Base-by-base conservation (phyloP, 2,113 vertebrate genomes). In the Melanotaenia duboulayi region DNA sequence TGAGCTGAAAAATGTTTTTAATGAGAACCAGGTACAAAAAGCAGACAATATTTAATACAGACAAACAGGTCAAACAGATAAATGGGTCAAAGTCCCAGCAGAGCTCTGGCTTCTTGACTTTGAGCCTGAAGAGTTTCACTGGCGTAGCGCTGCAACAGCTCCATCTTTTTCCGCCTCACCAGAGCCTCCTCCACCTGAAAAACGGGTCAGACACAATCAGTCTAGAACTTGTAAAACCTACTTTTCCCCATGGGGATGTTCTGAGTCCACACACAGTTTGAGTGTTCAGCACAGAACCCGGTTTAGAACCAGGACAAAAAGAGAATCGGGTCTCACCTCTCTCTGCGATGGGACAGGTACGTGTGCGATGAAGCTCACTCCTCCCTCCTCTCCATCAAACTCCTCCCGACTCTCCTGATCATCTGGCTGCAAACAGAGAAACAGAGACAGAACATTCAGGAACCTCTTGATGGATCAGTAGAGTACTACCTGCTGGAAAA, bases 91-190 rank as follows among this genome's bases (percentile, higher is more conserved):
- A 98, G 69, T 0, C 98, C 98, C 56, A 99, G 23, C 8, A 99
- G 93, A 2, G 95, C 90, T 78, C 92, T 95, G 60, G 98, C 97
- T 20, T 99, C 96, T 63, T 97, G 95, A 0, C 96, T 99, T 85
- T 99, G 98, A 2, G 97, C 96, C 94, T 97, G 94, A n/a, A 99
- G 90, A 10, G 95, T 95, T 88, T 99, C 97, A 16, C 97, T 99
- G 70, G 97, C 96, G 0, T 99, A 99, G n/a, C 97, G 98, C 88
- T 97, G 96, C 23, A 99, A 89, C 42, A 99, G 85, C 78, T 99
- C 98, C 97, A 98, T 98, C 93, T 99, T 99, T 93, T 98, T 99
- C 75, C 97, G 95, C 48, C 96, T 90, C 3, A 99, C 95, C 13
- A 99, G 94, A 14, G 97, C 98, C 81, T 97, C 97, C 85, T 99